These are phyloP conservation scores for Globicephala melas DNA, from an alignment of 2,113 vertebrate species.

Conservation along the genomic window DNA sequence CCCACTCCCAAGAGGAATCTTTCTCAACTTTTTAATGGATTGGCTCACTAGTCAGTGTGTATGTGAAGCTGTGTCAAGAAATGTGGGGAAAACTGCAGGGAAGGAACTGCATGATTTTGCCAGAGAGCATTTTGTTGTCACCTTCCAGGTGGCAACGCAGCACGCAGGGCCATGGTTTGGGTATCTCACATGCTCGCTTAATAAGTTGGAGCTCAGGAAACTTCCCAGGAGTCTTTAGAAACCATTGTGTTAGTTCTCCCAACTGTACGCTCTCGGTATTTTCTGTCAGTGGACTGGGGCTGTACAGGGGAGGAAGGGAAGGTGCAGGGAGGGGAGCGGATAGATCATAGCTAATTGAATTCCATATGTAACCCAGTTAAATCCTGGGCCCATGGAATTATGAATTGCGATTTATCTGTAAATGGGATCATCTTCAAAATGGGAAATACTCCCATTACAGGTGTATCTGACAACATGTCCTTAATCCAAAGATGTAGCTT, in stretches of 20 bases:
- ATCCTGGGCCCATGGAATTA: background rate
- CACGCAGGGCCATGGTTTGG: background rate
- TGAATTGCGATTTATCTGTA: background rate
- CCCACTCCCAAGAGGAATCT: background rate
- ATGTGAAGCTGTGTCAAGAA: background rate
- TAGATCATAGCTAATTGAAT: background rate
- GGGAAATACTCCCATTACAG: background rate
- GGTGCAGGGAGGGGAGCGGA: background rate
- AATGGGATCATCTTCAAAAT: background rate
- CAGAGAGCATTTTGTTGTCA: background rate
- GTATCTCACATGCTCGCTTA: background rate
- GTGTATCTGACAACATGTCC: background rate
- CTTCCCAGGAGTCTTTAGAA: background rate
- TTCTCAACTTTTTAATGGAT: conserved; percentile 43
- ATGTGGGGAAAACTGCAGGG: background rate
- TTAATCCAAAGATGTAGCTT: background rate
- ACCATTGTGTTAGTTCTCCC: background rate
- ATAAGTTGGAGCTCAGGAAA: background rate
- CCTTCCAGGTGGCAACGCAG: background rate
- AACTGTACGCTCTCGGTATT: background rate
- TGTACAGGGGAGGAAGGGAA: background rate
- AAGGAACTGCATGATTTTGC: background rate
- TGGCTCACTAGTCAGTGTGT: background rate
- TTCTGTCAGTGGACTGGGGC: background rate
- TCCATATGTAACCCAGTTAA: background rate